Base-by-base conservation (phyloP, 1,140 invertebrate genomes). In the Grapholita molesta region DNA sequence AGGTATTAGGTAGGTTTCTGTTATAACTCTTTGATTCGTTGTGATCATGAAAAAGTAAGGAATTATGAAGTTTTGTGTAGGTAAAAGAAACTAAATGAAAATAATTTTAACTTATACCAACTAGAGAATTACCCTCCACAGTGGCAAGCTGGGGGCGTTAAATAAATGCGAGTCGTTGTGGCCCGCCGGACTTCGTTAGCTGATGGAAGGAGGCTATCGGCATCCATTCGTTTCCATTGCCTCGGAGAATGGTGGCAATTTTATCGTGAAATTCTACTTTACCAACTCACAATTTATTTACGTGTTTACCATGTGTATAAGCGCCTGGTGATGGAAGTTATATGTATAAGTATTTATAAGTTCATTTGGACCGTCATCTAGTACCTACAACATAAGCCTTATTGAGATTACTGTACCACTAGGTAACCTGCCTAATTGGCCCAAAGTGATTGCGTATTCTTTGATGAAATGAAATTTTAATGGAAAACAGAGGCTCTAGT, bases 101-200 rank as follows among this genome's bases (percentile, higher is more conserved):
- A 25, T 28, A 8, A 28, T 61, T 61, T 25, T 11, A 32, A 28
- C 57, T 61, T 61, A 61, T 28, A 61, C n/a, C n/a, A n/a, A n/a
- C n/a, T 12, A 28, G 15, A 12, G 15, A 21, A 48, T 48, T 48
- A 48, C 15, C 21, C 42, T 48, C 21, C 42, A 48, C 42, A 48
- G 42, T 21, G 6, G n/a, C 18, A 15, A 48, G 42, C 24, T 15
- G 55, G n/a, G 24, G 55, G 25, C 30, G 55, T 61, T 61, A 61
- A 61, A 61, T 61, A 61, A 61, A 61, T 61, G 55, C 18, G 11
- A 25, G 55, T 61, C 55, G 55, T 61, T 61, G 55, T 28, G 53
- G 55, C 12, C 25, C 24, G 24, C 30, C 55, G 24, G 55, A 61
- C 24, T 61, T 61, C 55, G 55, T 61, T 61, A 61, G 55, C 55